A percentile compares a stretch with the other conserved stretches of the same genome.
Conservation (phyloP, 2,888 invertebrate genomes). For the Cabera pusaria region DNA sequence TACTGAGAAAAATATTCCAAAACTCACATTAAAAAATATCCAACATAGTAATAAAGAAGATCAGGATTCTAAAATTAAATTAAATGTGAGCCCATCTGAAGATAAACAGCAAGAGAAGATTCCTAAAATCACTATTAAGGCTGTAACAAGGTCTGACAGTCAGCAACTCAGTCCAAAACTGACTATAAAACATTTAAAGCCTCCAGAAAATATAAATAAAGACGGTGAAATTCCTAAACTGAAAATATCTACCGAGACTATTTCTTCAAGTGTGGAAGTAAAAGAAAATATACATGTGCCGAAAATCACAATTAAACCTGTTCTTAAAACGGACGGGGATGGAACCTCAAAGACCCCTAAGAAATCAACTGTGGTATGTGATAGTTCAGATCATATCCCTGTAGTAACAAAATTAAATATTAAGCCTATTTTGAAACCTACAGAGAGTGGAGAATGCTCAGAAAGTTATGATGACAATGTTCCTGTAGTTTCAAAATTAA, state of each 20-base stretch:
- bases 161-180: slow-evolving; percentile 76
- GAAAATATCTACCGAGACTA: slow-evolving; percentile 55
- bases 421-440: slow-evolving; percentile 74
- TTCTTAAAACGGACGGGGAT: slow-evolving; percentile 57
- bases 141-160: slow-evolving; percentile 59
- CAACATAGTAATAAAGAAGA: slow-evolving; percentile 62
- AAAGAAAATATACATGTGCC: slow-evolving; percentile 76
- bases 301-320: slow-evolving; percentile 83
- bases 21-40: slow-evolving; percentile 69
- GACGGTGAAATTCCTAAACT: slow-evolving; percentile 53
- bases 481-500: slow-evolving; percentile 81
- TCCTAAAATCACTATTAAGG: slow-evolving; percentile 75
- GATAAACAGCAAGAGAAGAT: slow-evolving; percentile 63
- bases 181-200: slow-evolving; percentile 75
- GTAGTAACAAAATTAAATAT: slow-evolving; percentile 73
- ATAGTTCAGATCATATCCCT: slow-evolving; percentile 64
- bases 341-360: slow-evolving; percentile 46
- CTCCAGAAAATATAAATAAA: slow-evolving; percentile 51
- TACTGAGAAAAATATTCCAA: slow-evolving; percentile 72
- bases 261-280: slow-evolving; percentile 48
- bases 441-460: slow-evolving; percentile 55
- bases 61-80: slow-evolving; percentile 65
- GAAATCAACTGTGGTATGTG: slow-evolving; percentile 46
- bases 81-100: slow-evolving; percentile 66
- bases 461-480: slow-evolving; percentile 64